Evolutionary conservation across 64 coral and sea anemone genomes (phyloP).

Genomic region (Pocillopora damicornis): DNA sequence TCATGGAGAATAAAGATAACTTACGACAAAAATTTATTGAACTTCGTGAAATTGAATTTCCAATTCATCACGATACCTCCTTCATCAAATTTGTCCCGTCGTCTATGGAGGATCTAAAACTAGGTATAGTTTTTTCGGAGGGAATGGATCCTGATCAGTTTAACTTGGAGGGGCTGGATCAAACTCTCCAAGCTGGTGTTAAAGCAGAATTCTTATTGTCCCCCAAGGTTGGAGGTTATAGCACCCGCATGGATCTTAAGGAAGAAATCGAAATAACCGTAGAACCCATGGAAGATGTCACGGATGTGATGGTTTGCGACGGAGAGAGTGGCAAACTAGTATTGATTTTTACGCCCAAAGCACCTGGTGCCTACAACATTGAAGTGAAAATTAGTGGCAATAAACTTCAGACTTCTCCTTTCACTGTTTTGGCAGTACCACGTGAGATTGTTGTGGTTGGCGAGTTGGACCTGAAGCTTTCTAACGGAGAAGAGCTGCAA

Average conservation of each 20-base stretch:
- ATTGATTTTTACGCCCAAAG: background rate
- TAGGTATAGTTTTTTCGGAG: background rate
- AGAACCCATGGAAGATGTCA: conserved; percentile 6
- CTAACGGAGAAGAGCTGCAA: background rate
- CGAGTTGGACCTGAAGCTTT: background rate
- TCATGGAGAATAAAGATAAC: background rate
- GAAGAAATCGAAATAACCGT: background rate
- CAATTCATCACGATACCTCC: background rate
- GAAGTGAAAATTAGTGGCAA: conserved; percentile 27
- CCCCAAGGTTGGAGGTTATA: background rate
- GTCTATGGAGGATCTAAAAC: background rate
- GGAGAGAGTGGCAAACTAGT: background rate
- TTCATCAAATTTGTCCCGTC: background rate
- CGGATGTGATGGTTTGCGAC: background rate
- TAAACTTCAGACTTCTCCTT: conserved; percentile 16
- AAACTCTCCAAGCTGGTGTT: background rate
- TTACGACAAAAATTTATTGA: background rate
- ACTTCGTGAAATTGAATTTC: background rate
- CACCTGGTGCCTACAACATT: conserved; percentile 3
- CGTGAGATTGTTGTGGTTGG: background rate
- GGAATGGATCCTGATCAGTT: background rate
- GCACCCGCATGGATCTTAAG: background rate
- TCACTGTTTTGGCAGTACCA: background rate
- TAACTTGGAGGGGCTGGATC: background rate
- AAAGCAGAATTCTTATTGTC: background rate